These are phyloP conservation scores for Cheilosia grossa DNA, from an alignment of 2,888 invertebrate species.

Conservation along the genomic window DNA sequence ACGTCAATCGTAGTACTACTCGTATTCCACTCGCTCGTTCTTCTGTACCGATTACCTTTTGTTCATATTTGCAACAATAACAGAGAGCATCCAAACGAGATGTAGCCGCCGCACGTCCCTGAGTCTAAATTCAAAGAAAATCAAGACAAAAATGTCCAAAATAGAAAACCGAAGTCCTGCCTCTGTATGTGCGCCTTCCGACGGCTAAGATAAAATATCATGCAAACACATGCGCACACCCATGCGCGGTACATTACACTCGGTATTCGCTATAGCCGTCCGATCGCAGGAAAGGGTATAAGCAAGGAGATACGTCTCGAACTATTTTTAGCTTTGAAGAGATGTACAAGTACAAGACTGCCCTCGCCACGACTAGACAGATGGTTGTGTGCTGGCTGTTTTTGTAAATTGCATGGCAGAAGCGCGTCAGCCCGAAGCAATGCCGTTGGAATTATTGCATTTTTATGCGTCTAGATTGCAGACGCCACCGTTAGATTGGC, in stretches of 20 bases:
- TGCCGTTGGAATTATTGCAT: constrained; percentile 72
- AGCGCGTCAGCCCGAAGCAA: constrained; percentile 52
- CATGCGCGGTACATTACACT: constrained; percentile 50
- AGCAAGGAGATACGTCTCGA: neutral
- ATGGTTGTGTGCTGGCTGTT: constrained; percentile 43
- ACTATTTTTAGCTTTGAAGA: constrained; percentile 48
- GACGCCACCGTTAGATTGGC: constrained; percentile 75
- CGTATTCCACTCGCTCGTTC: neutral
- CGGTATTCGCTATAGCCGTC: neutral
- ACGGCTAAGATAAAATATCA: constrained; percentile 67
- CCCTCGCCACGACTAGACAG: constrained; percentile 38
- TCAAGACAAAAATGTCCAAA: constrained; percentile 49
- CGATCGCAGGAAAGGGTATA: neutral
- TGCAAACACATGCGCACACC: constrained; percentile 12
- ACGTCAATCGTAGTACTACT: constrained; percentile 24
- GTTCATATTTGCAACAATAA: constrained; percentile 27
- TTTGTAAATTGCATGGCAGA: constrained; percentile 59
- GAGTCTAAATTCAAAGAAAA: constrained; percentile 55
- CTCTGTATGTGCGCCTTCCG: constrained; percentile 40
- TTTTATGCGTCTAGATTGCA: constrained; percentile 73
- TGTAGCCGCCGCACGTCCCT: constrained; percentile 52
- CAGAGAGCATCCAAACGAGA: constrained; percentile 3
- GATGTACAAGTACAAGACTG: constrained; percentile 3
- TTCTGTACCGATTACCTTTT: constrained; percentile 30
- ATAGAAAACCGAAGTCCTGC: constrained; percentile 67